Evolutionary conservation across 2,797 vertebrate species (phyloP), one percentile per base, ranked within the genome.

Genomic region (Microctenopoma lineatum): DNA sequence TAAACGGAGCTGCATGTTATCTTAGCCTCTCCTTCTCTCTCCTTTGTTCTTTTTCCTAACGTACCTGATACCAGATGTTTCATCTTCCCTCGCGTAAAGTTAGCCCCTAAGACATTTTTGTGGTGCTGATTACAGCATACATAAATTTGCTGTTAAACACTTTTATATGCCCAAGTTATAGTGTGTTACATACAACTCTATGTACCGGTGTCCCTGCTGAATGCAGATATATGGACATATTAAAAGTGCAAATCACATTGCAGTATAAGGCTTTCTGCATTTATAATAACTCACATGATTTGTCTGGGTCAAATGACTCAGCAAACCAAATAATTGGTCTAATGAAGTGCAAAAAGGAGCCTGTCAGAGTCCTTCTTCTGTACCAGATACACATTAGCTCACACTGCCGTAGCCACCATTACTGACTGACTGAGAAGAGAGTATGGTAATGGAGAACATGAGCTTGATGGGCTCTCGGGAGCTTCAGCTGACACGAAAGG

Each of bases 261-360:
- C 63, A 57, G 32, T 62, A 47, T 57, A 75, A 70, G 45, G 25
- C 41, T 60, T 48, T 73, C 55, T 75, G 75, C 62, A 78, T 90
- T 85, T 66, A 75, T 84, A 71, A 80, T 73, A 71, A 66, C 85
- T 85, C 79, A 73, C 77, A 86, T 83, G 77, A 81, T 84, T 88
- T 66, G 63, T 65, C 70, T 53, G 60, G 79, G 78, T 92, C 86
- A 90, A 87, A 87, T 87, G 83, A 85, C 83, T 90, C 87, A 83
- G 87, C 69, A 89, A 87, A 81, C 72, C 84, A 85, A 90, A 87
- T 89, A 87, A 93, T 90, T 88, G 83, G 77, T 81, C 81, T 90
- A 91, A 92, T 90, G 88, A 91, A 90, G 88, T 86, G 88, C 73
- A 86, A 80, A 84, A 90, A 73, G 72, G 59, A 90, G 84, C 80